Conservation (phyloP, 1,140 invertebrate species). For the Solen grandis region DNA sequence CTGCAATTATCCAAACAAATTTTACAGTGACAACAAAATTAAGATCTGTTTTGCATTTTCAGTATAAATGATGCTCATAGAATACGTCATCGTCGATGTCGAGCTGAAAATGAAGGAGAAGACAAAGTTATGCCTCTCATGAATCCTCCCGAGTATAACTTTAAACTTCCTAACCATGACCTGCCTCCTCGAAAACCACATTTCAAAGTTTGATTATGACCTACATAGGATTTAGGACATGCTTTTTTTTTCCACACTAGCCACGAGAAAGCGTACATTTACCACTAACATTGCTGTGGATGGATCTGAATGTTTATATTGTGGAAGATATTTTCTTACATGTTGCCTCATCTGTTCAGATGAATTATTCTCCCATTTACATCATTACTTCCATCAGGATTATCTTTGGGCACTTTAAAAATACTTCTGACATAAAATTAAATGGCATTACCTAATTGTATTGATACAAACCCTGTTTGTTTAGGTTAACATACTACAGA, state of each 20-base stretch:
- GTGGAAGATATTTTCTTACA: too few species aligned
- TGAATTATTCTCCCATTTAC: too few species aligned
- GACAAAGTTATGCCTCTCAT: slow-evolving; percentile 72
- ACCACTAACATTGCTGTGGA: too few species aligned
- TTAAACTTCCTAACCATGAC: slow-evolving; percentile 58
- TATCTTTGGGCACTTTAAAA: too few species aligned
- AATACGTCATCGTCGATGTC: slow-evolving; percentile 52
- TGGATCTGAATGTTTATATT: too few species aligned
- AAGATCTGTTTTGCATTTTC: slow-evolving; percentile 25
- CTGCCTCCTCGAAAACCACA: slow-evolving; percentile 76
- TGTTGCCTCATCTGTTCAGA: too few species aligned
- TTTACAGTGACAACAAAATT: too few species aligned
- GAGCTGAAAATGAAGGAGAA: slow-evolving; percentile 57
- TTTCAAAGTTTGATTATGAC: slow-evolving; percentile 68
- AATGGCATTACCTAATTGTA: too few species aligned
- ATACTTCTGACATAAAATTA: too few species aligned
- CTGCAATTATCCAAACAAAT: too few species aligned
- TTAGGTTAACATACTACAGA: slow-evolving; percentile 66
- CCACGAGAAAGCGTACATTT: too few species aligned
- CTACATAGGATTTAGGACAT: not conserved
- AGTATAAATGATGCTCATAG: slow-evolving; percentile 26
- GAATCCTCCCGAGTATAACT: slow-evolving; percentile 66
- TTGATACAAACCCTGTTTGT: slow-evolving; percentile 13
- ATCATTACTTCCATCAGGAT: too few species aligned
- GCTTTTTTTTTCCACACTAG: not conserved